Conservation (phyloP, 2,113 vertebrate species). For the Rhinoptilus africanus region DNA sequence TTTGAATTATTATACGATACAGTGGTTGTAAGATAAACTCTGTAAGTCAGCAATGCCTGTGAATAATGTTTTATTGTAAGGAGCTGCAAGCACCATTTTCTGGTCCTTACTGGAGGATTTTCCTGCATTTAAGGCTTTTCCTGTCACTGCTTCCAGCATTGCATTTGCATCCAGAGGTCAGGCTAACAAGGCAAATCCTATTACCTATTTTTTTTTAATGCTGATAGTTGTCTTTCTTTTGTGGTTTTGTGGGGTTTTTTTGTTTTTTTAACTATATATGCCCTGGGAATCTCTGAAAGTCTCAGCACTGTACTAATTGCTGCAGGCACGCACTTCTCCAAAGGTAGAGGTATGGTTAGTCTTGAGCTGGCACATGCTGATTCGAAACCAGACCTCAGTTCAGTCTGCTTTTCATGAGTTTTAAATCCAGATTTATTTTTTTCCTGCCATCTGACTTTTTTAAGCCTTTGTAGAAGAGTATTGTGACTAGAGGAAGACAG, state of each 20-base stretch:
- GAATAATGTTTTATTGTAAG: neutral
- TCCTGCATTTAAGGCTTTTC: neutral
- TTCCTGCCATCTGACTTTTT: neutral
- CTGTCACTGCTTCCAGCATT: neutral
- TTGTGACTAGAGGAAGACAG: neutral
- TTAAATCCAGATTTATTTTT: neutral
- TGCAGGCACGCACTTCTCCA: neutral
- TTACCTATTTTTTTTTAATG: neutral
- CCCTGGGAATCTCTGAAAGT: neutral
- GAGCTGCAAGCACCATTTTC: neutral
- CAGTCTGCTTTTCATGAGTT: neutral
- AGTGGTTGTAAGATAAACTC: neutral
- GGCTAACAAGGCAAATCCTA: neutral
- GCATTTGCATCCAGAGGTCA: neutral
- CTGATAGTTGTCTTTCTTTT: neutral
- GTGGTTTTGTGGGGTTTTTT: too few relatives aligned
- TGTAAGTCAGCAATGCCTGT: neutral
- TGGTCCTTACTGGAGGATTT: neutral
- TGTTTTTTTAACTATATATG: neutral
- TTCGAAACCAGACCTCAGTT: neutral
- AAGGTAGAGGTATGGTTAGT: neutral
- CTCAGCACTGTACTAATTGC: neutral
- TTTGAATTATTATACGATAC: neutral
- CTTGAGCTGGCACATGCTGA: neutral
- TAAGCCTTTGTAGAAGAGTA: neutral